Evolutionary conservation across 2,113 vertebrate genomes (phyloP), one percentile per base, ranked within the genome.

Genomic region (Mustela lutreola): DNA sequence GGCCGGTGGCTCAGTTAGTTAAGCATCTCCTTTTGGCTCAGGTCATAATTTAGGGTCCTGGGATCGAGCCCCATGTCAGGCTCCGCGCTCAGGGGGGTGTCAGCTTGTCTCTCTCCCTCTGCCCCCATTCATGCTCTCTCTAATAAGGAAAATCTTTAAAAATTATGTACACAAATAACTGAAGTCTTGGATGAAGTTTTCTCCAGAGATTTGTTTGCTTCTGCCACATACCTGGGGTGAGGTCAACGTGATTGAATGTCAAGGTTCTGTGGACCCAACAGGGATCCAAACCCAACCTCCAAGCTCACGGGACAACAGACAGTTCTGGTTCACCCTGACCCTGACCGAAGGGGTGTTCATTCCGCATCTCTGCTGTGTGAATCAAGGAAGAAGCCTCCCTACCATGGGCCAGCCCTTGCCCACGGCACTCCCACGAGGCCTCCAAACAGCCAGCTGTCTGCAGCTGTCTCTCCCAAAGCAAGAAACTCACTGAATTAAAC

Each of bases 221-320:
- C 53, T 45, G 48, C 63, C 73, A 31, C 21, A 2, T 1, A n/a
- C 56, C 39, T 16, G 21, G 45, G 58, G 12, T 39, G 28, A 76
- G 24, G 94, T 56, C 26, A 2, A 58, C 11, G 36, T 31, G 39
- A 26, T 7, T 22, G 31, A 63, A 7, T 21, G 60, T 50, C n/a
- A n/a, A 75, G 79, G 53, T 80, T 88, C 81, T 42, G 39, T 24
- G 71, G 79, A 19, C 56, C 28, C 7, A 1, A 1, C 5, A 12
- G 48, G 15, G 12, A 79, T 42, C 62, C 12, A n/a, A 18, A 56
- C 16, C 53, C 42, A 39, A 45, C 42, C 53, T 89, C 33, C 6
- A 1, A 16, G 21, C 56, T 56, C n/a, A 7, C 0, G 31, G 0
- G 81, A 45, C 48, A 16, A 31, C 10, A 5, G 31, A 39, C 19